phyloP scores from a whole-genome alignment of 2,113 vertebrate species.

The Glareola pratincola region DNA sequence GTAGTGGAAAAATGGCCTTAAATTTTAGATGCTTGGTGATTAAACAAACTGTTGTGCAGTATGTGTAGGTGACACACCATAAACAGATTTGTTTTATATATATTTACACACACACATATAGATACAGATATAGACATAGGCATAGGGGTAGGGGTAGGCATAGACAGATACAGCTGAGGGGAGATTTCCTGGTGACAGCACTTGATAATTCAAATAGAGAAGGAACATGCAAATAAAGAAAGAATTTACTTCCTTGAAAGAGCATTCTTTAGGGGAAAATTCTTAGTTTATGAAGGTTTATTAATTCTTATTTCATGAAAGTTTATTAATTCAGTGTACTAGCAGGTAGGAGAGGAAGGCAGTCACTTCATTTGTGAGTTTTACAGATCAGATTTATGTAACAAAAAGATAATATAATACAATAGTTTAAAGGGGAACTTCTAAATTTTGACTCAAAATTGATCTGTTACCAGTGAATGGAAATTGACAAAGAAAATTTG shows the following conservation, averaged over 20 bases:
- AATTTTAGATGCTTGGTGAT: not conserved
- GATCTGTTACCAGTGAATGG: not conserved
- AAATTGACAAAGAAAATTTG: not conserved
- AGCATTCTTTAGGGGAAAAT: not conserved
- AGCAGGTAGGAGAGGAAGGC: not conserved
- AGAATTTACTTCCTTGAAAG: not conserved
- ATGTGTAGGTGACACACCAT: not conserved
- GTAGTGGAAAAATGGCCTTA: not conserved
- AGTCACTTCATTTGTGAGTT: not conserved
- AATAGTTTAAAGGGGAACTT: not conserved
- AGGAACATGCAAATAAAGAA: not conserved
- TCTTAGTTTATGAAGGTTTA: not conserved
- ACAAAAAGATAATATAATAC: not conserved
- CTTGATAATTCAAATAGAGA: not conserved
- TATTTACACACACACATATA: not conserved
- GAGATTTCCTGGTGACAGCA: not conserved
- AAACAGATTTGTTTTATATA: not conserved
- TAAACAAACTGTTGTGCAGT: not conserved
- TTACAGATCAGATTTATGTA: not conserved
- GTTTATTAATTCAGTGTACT: not conserved
- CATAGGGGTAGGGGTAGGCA: not conserved
- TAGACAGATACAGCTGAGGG: not conserved
- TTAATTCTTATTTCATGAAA: not conserved
- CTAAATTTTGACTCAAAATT: not conserved
- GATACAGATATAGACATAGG: not conserved